Evolutionary conservation across 2,888 invertebrate species (phyloP).

Genomic region (Lepidonotus clava): DNA sequence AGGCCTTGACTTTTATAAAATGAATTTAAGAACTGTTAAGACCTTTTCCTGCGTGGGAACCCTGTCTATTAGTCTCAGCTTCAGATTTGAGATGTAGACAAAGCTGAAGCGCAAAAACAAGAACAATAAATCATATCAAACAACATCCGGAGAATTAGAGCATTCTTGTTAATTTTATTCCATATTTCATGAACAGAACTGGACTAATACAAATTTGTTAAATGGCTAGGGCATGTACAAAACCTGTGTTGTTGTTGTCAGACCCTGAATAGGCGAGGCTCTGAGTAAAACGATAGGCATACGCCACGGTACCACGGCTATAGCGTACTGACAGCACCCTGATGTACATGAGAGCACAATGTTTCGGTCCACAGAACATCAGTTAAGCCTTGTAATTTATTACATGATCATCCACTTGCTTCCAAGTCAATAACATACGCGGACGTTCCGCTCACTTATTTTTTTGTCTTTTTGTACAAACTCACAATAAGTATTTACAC

Average conservation of each 20-base stretch:
- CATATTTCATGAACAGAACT: conserved; percentile 50
- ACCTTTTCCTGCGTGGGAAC: too few relatives aligned
- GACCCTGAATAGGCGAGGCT: background rate
- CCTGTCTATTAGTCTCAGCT: too few relatives aligned
- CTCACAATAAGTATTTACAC: conserved; percentile 51
- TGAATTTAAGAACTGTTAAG: too few relatives aligned
- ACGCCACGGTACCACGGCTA: conserved; percentile 1
- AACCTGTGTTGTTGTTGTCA: background rate
- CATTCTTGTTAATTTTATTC: conserved; percentile 29
- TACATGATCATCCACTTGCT: background rate
- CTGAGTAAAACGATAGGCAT: conserved; percentile 29
- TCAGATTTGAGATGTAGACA: too few relatives aligned
- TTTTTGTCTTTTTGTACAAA: conserved; percentile 41
- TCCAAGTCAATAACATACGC: background rate
- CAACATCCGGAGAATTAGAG: background rate
- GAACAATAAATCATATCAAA: too few relatives aligned
- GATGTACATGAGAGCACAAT: background rate
- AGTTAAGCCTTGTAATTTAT: conserved; percentile 23
- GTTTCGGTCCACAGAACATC: background rate
- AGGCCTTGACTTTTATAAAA: too few relatives aligned
- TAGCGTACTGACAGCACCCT: conserved; percentile 39
- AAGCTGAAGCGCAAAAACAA: too few relatives aligned
- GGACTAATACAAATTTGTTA: conserved; percentile 54
- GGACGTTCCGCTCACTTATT: background rate
- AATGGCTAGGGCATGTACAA: conserved; percentile 48